These are phyloP conservation scores for Trissonchulus latispiculum DNA, from an alignment of 2,888 invertebrate species.

Conservation along the genomic window DNA sequence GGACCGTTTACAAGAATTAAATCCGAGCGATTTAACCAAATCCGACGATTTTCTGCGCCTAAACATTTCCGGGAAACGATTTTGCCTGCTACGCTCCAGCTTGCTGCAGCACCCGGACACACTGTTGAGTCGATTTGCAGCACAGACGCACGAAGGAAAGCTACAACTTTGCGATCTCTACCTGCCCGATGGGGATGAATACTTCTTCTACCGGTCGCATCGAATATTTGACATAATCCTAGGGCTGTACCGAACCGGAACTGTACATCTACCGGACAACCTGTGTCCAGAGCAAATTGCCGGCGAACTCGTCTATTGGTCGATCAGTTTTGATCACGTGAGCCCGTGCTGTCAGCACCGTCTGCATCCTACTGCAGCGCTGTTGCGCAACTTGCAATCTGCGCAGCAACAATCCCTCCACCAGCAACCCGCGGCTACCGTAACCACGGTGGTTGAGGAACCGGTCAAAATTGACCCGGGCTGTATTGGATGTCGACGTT, in stretches of 20 bases:
- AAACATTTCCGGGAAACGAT: background rate
- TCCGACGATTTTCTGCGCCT: background rate
- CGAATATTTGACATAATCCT: slow-evolving; percentile 35
- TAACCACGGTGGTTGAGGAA: background rate
- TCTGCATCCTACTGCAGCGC: too few relatives aligned
- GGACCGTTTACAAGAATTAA: too few relatives aligned
- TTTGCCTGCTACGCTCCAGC: background rate
- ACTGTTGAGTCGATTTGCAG: background rate
- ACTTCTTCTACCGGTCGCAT: slow-evolving; percentile 36
- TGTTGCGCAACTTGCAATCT: too few relatives aligned
- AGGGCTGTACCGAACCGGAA: slow-evolving; percentile 39
- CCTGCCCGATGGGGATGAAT: slow-evolving; percentile 32
- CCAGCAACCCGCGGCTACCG: background rate
- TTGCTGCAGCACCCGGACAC: background rate
- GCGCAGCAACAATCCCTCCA: too few relatives aligned
- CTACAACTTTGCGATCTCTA: slow-evolving; percentile 30
- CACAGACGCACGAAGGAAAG: slow-evolving; percentile 25
- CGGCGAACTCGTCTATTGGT: slow-evolving; percentile 47
- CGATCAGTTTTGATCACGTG: slow-evolving; percentile 29
- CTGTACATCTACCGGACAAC: slow-evolving; percentile 45
- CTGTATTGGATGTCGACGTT: background rate
- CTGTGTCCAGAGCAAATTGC: slow-evolving; percentile 48
- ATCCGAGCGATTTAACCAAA: too few relatives aligned
- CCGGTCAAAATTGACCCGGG: background rate
- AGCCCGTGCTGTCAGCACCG: background rate